A percentile compares a stretch with the other conserved stretches of the same genome.
These are phyloP conservation scores for Isotomurus palustris DNA, from an alignment of 2,888 invertebrate genomes.

Conservation along the genomic window DNA sequence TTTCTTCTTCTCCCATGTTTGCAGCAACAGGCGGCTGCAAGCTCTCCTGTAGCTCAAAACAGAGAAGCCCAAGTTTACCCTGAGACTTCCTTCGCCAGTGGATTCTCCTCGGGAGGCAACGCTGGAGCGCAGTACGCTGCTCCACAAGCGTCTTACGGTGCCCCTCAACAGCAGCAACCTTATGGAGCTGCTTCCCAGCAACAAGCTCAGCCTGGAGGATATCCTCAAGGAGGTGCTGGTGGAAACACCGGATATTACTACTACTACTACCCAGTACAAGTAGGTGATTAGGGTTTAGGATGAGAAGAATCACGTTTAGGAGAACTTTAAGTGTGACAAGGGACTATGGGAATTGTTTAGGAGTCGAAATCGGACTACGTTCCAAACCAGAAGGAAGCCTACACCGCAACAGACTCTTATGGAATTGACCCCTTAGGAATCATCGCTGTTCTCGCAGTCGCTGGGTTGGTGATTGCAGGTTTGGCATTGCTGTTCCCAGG, in stretches of 20 bases:
- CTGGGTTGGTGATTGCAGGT: slow-evolving; percentile 46
- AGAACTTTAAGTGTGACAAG: background rate
- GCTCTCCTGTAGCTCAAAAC: slow-evolving; percentile 43
- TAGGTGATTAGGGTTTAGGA: slow-evolving; percentile 7
- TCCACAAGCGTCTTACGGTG: slow-evolving; percentile 34
- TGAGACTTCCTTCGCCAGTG: slow-evolving; percentile 28
- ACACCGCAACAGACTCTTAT: slow-evolving; percentile 45
- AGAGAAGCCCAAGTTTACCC: slow-evolving; percentile 45
- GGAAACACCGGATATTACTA: slow-evolving; percentile 46
- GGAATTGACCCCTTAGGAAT: slow-evolving; percentile 47
- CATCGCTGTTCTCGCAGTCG: slow-evolving; percentile 45
- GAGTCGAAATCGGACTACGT: slow-evolving; percentile 44
- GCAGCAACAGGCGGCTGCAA: slow-evolving; percentile 28
- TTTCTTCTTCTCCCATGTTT: too few relatives aligned
- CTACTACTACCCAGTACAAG: slow-evolving; percentile 47
- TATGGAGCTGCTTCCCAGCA: slow-evolving; percentile 24
- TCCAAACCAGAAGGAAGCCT: slow-evolving; percentile 39
- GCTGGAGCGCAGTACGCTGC: slow-evolving; percentile 34
- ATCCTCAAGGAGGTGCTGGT: slow-evolving; percentile 23
- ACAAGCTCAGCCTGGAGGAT: slow-evolving; percentile 4
- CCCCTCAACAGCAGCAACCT: slow-evolving; percentile 31
- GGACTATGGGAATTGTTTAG: slow-evolving; percentile 16
- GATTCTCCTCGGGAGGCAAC: slow-evolving; percentile 20
- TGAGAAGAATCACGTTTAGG: background rate
- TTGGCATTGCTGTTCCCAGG: slow-evolving; percentile 46